Base-by-base conservation (phyloP, 2,888 invertebrate genomes). In the Rhodophaea formosa region DNA sequence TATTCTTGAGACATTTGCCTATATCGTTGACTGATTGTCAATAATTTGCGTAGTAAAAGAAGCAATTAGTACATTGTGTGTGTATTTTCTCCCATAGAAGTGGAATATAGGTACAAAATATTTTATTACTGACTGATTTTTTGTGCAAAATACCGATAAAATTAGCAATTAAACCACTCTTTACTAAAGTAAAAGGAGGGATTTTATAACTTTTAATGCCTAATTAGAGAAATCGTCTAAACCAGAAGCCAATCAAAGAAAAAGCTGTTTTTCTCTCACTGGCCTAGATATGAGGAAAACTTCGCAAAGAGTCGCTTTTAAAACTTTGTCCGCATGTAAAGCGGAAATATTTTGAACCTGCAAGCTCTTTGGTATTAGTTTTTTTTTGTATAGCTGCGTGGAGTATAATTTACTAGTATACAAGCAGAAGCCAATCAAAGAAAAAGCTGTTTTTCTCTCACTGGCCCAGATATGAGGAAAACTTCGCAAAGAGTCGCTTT, bases 341-440 rank as follows among this genome's bases (percentile, higher is more conserved):
- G 51, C 51, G n/a, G 51, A 15, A 51, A 12, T 51, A 35, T 14
- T 51, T 51, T 51, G 32, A 51, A 51, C 51, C 16, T 51, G 16
- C 32, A 16, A 51, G 15, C 51, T 35, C 7, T 49, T 51, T 51
- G 10, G 32, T 12, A 15, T 51, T 15, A 51, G 16, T 15, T 51
- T 15, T 35, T 32, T n/a, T 51, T 7, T 14, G 7, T 29, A n/a
- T n/a, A n/a, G n/a, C 46, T 12, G 23, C 23, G 29, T 29, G n/a
- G 46, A 29, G 44, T 44, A 44, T n/a, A n/a, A n/a, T n/a, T n/a
- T n/a, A n/a, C n/a, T n/a, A n/a, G n/a, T n/a, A n/a, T n/a, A n/a
- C n/a, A n/a, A n/a, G n/a, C n/a, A n/a, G n/a, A n/a, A n/a, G n/a
- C n/a, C n/a, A 51, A 51, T 51, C 32, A 32, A 49, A 32, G 10